Conservation (phyloP, 1,140 invertebrate genomes). For the Sarcophaga peregrina region DNA sequence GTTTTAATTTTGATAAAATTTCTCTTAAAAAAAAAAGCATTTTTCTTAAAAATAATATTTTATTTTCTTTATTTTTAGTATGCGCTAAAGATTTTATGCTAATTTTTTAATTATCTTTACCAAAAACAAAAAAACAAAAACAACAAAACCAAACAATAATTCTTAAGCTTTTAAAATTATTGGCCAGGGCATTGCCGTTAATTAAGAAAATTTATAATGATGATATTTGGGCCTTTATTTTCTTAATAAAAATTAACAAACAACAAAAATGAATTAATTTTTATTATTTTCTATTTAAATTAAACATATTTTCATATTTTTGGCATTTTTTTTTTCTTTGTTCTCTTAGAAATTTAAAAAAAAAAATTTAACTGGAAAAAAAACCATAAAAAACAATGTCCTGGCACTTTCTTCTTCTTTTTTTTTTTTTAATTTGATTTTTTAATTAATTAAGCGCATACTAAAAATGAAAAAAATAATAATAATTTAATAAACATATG, state of each 20-base stretch:
- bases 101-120: neutral
- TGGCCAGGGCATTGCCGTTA: slow-evolving; percentile 66
- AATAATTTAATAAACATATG: neutral
- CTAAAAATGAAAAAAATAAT: slow-evolving; percentile 26
- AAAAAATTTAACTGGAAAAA: slow-evolving; percentile 52
- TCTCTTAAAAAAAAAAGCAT: neutral
- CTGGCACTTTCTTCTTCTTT: slow-evolving; percentile 67
- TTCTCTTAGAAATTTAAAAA: slow-evolving; percentile 37
- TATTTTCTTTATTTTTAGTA: slow-evolving; percentile 48
- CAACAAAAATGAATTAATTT: slow-evolving; percentile 44
- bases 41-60: slow-evolving; percentile 27
- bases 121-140: too few species aligned
- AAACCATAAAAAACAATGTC: slow-evolving; percentile 73
- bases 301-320: slow-evolving; percentile 34
- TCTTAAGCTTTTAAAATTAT: slow-evolving; percentile 38
- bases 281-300: slow-evolving; percentile 9
- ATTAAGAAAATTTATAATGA: slow-evolving; percentile 42
- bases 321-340: neutral
- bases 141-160: too few species aligned
- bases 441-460: slow-evolving; percentile 44
- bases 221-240: slow-evolving; percentile 2
- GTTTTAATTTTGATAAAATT: neutral
- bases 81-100: slow-evolving; percentile 53
- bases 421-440: slow-evolving; percentile 48
- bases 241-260: neutral